Conservation (phyloP, 1,140 invertebrate species). For the Plodia interpunctella region DNA sequence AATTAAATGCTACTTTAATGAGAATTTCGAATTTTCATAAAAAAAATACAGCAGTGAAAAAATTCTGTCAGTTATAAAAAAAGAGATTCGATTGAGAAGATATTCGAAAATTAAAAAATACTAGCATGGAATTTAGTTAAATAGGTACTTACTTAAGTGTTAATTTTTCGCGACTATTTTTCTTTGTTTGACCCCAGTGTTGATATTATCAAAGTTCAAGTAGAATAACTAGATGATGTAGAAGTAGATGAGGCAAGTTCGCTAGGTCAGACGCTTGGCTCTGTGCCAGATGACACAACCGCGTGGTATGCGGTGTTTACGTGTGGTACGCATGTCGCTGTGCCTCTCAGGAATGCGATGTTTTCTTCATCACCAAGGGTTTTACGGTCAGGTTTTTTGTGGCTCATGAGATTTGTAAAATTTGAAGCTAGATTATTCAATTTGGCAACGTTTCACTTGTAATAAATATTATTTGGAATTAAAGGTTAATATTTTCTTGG, state of each 20-base stretch:
- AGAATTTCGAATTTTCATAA: too few species aligned
- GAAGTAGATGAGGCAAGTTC: constrained; percentile 31
- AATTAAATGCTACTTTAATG: too few species aligned
- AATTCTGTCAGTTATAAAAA: too few species aligned
- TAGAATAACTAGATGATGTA: not conserved
- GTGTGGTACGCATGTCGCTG: constrained; percentile 44
- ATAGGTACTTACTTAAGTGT: too few species aligned
- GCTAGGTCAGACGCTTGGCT: constrained; percentile 62
- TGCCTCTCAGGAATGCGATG: constrained; percentile 9
- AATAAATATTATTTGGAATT: too few species aligned
- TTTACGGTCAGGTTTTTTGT: not conserved
- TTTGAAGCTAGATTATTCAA: too few species aligned
- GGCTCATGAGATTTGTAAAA: not conserved
- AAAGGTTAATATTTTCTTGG: too few species aligned
- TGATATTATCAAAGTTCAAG: constrained; percentile 2
- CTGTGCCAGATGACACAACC: constrained; percentile 59
- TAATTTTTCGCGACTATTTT: too few species aligned
- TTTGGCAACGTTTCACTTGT: not conserved
- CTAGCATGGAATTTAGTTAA: not conserved
- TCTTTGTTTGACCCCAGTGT: not conserved
- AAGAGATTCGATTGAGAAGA: too few species aligned
- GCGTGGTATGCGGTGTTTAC: constrained; percentile 60
- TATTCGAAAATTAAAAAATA: too few species aligned
- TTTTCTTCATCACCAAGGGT: constrained; percentile 6
- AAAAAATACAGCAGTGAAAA: too few species aligned